Conservation (phyloP, 2,797 vertebrate species). For the Apogon hyalosoma region DNA sequence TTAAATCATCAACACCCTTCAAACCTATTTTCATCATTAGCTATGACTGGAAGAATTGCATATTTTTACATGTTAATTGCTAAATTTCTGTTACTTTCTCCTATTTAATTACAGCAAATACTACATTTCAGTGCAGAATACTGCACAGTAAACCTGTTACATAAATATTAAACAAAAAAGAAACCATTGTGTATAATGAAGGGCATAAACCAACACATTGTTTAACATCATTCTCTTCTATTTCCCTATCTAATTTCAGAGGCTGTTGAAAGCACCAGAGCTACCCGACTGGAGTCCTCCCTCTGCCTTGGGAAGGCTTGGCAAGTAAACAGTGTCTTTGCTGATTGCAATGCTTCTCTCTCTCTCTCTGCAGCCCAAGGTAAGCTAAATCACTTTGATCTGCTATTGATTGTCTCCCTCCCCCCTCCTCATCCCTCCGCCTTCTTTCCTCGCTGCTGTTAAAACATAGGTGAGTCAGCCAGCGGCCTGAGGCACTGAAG, state of each 20-base stretch:
- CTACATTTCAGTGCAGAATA: too few species aligned
- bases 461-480: slow-evolving; percentile 71
- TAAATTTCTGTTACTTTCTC: too few species aligned
- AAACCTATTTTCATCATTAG: too few species aligned
- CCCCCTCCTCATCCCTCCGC: slow-evolving; percentile 56
- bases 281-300: slow-evolving; percentile 52
- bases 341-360: slow-evolving; percentile 75
- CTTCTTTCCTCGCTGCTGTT: slow-evolving; percentile 58
- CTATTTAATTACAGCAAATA: too few species aligned
- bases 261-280: slow-evolving; percentile 45
- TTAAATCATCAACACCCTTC: too few species aligned
- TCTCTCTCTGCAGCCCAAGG: slow-evolving; percentile 72
- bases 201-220: slow-evolving; percentile 12
- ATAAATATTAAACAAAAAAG: background rate
- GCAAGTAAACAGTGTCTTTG: slow-evolving; percentile 82
- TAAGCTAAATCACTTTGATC: slow-evolving; percentile 83
- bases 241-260: slow-evolving; percentile 55
- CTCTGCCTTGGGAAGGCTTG: slow-evolving; percentile 66
- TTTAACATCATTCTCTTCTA: slow-evolving; percentile 43
- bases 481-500: slow-evolving; percentile 60
- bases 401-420: slow-evolving; percentile 84
- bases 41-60: too few species aligned
- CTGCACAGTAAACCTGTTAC: background rate
- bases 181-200: background rate
- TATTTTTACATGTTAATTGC: too few species aligned